These are phyloP conservation scores for Proisotoma minuta DNA, from an alignment of 2,888 invertebrate species.

Conservation along the genomic window DNA sequence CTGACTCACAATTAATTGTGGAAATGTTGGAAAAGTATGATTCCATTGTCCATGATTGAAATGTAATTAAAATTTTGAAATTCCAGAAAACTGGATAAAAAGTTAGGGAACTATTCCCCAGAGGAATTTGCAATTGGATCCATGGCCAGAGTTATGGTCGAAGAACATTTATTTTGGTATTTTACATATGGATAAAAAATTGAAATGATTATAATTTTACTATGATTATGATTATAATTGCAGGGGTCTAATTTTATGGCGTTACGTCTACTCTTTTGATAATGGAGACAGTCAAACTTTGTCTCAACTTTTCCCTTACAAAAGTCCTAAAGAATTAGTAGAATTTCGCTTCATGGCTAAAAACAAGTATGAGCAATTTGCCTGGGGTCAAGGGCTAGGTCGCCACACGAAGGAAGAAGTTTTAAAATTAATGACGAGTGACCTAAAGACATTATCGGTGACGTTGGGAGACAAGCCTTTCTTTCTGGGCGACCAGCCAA, in stretches of 20 bases:
- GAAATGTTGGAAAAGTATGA: background rate
- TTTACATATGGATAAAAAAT: background rate
- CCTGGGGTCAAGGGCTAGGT: conserved; percentile 41
- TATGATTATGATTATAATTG: background rate
- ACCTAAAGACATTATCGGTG: conserved; percentile 19
- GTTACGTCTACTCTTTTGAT: conserved; percentile 16
- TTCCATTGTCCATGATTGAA: background rate
- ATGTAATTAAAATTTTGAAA: background rate
- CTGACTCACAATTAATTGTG: conserved; percentile 18
- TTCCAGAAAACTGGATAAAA: conserved; percentile 16
- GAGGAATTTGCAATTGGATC: conserved; percentile 16
- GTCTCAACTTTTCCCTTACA: background rate
- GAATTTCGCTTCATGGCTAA: background rate
- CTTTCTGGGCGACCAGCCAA: conserved; percentile 28
- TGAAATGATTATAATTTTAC: background rate
- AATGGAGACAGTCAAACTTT: background rate
- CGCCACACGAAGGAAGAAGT: conserved; percentile 35
- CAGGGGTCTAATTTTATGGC: conserved; percentile 26
- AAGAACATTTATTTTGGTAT: conserved; percentile 52
- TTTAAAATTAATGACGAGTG: conserved; percentile 21
- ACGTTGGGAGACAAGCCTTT: conserved; percentile 29
- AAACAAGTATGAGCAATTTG: background rate
- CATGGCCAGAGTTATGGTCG: conserved; percentile 40
- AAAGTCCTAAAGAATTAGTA: background rate
- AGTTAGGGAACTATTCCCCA: conserved; percentile 8